Conservation (phyloP, 2,113 vertebrate genomes). For the Maccullochella peelii region DNA sequence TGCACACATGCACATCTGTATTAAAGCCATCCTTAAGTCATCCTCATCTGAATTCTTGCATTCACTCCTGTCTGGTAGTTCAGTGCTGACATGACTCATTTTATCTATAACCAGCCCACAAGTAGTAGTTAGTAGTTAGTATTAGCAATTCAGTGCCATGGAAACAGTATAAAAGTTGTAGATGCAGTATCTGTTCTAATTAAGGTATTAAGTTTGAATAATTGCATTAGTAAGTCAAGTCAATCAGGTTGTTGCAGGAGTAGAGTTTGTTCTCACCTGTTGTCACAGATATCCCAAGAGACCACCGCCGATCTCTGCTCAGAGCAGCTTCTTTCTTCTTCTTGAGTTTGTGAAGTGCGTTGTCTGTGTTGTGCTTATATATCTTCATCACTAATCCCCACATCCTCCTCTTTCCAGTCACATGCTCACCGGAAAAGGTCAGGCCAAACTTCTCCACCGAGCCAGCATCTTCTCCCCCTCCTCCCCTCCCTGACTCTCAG, state of each 20-base stretch:
- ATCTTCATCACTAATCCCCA: constrained; percentile 72
- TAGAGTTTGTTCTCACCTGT: constrained; percentile 75
- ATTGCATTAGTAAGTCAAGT: background rate
- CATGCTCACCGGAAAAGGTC: constrained; percentile 55
- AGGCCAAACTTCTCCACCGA: constrained; percentile 35
- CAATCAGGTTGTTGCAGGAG: background rate
- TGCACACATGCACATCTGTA: background rate
- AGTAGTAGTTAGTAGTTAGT: background rate
- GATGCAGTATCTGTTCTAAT: background rate
- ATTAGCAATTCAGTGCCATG: background rate
- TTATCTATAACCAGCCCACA: background rate
- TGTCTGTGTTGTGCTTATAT: constrained; percentile 68
- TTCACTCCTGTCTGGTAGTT: background rate
- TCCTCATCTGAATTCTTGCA: background rate
- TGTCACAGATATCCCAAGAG: constrained; percentile 58
- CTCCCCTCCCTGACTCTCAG: background rate
- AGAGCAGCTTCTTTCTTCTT: constrained; percentile 26
- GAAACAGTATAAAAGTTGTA: background rate
- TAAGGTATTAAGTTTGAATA: background rate
- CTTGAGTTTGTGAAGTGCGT: constrained; percentile 6
- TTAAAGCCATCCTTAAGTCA: background rate
- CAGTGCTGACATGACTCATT: background rate
- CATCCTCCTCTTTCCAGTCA: constrained; percentile 68
- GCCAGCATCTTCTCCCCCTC: constrained; percentile 24
- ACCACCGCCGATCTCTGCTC: constrained; percentile 45